These are phyloP conservation scores for Calliphora vomitoria DNA, from an alignment of 2,888 invertebrate genomes.

Conservation along the genomic window DNA sequence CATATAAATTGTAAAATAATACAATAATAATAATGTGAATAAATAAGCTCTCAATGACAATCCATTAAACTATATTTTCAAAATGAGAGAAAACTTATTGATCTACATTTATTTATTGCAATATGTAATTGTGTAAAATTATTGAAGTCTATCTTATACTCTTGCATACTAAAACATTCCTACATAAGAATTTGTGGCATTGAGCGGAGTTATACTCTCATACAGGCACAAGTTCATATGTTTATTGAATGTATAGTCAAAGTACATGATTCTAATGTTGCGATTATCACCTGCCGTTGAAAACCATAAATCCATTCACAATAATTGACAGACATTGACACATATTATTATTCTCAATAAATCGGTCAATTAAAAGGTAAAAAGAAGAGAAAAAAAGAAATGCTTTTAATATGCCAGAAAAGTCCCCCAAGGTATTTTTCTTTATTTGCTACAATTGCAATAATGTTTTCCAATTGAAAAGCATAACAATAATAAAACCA, in stretches of 20 bases:
- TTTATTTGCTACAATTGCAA: slow-evolving; percentile 16
- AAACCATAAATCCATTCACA: slow-evolving; percentile 68
- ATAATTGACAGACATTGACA: slow-evolving; percentile 70
- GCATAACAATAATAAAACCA: slow-evolving; percentile 27
- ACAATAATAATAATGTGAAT: no score
- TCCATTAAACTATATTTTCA: not conserved
- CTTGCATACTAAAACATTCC: not conserved
- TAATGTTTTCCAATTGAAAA: slow-evolving; percentile 38
- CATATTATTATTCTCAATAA: slow-evolving; percentile 73
- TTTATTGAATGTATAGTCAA: no score
- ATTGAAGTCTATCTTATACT: slow-evolving; percentile 17
- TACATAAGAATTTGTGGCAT: not conserved
- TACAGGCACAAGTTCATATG: not conserved
- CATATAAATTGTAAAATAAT: no score
- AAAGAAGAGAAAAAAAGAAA: slow-evolving; percentile 41
- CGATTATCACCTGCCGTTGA: slow-evolving; percentile 69
- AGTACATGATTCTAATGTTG: slow-evolving; percentile 11
- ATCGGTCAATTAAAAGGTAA: slow-evolving; percentile 78
- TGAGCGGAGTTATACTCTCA: slow-evolving; percentile 4
- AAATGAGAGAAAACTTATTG: slow-evolving; percentile 6
- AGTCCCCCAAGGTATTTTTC: slow-evolving; percentile 75
- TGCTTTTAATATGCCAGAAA: slow-evolving; percentile 78
- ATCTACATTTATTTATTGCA: slow-evolving; percentile 24
- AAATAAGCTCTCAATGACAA: no score
- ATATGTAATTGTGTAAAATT: not conserved